Conservation (phyloP, 1,140 invertebrate species). For the Anadara kagoshimensis region DNA sequence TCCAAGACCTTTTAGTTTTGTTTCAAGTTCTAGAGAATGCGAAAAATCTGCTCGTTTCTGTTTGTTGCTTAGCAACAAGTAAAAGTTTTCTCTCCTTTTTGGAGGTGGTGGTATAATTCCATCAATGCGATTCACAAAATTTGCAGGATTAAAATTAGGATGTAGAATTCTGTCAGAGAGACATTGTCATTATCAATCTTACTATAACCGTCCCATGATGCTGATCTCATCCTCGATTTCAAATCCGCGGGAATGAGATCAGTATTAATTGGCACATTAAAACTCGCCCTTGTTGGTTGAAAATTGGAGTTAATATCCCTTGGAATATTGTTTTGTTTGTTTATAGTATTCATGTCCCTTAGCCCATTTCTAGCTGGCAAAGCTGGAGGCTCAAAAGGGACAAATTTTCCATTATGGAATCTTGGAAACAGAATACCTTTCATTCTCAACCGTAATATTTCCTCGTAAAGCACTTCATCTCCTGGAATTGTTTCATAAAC, state of each 20-base stretch:
- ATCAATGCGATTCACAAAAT: slow-evolving; percentile 36
- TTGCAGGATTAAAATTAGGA: slow-evolving; percentile 17
- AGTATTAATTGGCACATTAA: background rate
- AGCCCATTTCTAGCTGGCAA: slow-evolving; percentile 45
- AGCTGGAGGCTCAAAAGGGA: slow-evolving; percentile 49
- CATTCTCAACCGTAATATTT: slow-evolving; percentile 45
- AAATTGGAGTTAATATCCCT: too few relatives aligned
- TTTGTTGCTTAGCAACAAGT: slow-evolving; percentile 34
- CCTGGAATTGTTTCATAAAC: slow-evolving; percentile 62
- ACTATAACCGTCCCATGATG: slow-evolving; percentile 29
- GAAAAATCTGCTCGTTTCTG: slow-evolving; percentile 43
- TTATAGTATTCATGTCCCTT: too few relatives aligned
- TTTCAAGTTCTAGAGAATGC: slow-evolving; percentile 39
- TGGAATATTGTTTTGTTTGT: too few relatives aligned
- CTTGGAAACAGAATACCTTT: slow-evolving; percentile 41
- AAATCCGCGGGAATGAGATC: background rate
- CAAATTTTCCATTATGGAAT: slow-evolving; percentile 44
- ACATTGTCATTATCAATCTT: slow-evolving; percentile 3
- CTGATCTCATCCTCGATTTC: slow-evolving; percentile 5
- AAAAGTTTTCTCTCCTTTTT: slow-evolving; percentile 43
- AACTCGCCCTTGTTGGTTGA: slow-evolving; percentile 12
- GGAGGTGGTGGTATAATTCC: too few relatives aligned
- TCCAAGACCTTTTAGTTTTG: slow-evolving; percentile 40
- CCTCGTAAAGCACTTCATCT: slow-evolving; percentile 55
- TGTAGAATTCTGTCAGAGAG: background rate